A percentile compares a stretch with the other conserved stretches of the same genome.
These are phyloP conservation scores for Halisarca cf. caerulea DNA, from an alignment of 37 sponge, comb jelly and placozoan genomes.

Conservation along the genomic window DNA sequence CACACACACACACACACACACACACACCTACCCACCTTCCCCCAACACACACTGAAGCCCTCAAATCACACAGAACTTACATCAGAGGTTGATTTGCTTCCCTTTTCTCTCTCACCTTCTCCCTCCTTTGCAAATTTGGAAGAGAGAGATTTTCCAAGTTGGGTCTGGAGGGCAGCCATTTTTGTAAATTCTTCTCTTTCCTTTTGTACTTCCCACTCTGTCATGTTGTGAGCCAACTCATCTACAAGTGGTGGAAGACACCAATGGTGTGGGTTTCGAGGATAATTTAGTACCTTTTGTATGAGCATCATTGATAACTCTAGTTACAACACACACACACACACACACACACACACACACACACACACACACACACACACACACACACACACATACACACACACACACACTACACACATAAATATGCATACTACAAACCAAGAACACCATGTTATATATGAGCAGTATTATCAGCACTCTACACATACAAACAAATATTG, in stretches of 20 bases:
- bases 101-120: constrained; percentile 21
- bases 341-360: neutral
- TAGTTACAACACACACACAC: neutral
- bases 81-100: neutral
- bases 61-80: neutral
- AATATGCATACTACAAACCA: too few relatives aligned
- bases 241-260: too few relatives aligned
- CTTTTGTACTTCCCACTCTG: constrained; percentile 84
- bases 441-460: too few relatives aligned
- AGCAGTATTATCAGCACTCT: too few relatives aligned
- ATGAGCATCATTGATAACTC: neutral
- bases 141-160: constrained; percentile 44
- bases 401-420: neutral
- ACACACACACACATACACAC: constrained; percentile 3
- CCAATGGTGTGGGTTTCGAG: too few relatives aligned
- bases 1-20: too few relatives aligned
- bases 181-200: constrained; percentile 72
- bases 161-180: constrained; percentile 53
- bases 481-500: too few relatives aligned
- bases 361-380: neutral
- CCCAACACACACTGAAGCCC: neutral
- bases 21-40: too few relatives aligned
- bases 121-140: constrained; percentile 53
- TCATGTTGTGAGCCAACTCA: constrained; percentile 34
- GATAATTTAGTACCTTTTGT: neutral